Evolutionary conservation across 2,797 vertebrate genomes (phyloP).

Genomic region (Microctenopoma stevenorrisi): DNA sequence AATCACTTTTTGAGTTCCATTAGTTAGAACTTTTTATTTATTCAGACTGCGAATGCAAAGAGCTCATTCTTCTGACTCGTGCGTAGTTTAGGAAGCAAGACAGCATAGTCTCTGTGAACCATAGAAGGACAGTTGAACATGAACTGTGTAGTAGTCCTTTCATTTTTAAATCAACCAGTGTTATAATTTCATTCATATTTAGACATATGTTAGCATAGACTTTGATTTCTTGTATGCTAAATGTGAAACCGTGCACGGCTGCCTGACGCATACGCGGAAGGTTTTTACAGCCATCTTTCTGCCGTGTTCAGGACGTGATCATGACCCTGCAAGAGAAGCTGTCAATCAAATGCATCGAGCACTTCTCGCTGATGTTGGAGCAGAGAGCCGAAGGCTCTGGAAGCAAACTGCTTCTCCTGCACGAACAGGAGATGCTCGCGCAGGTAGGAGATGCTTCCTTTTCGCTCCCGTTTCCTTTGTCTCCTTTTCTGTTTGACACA

Average conservation of each 20-base stretch:
- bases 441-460: slow-evolving; percentile 83
- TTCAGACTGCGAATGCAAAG: slow-evolving; percentile 18
- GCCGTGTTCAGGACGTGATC: slow-evolving; percentile 90
- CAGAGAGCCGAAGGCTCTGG: slow-evolving; percentile 89
- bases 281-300: neutral
- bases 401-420: slow-evolving; percentile 92
- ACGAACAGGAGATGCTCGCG: slow-evolving; percentile 97
- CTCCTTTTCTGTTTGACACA: neutral
- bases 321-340: slow-evolving; percentile 98
- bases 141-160: no score
- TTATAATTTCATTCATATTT: no score
- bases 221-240: neutral
- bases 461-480: slow-evolving; percentile 3
- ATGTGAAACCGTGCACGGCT: no score
- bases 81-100: neutral
- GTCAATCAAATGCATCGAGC: slow-evolving; percentile 97
- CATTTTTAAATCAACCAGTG: no score
- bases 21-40: slow-evolving; percentile 33
- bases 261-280: neutral
- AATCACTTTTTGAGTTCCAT: slow-evolving; percentile 30
- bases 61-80: slow-evolving; percentile 7
- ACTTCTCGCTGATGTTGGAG: slow-evolving; percentile 97
- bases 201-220: no score
- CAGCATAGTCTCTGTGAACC: neutral
- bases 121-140: no score